Percentiles rank a stretch among this genome's conserved stretches.
Evolutionary conservation across 2,113 vertebrate species (phyloP).

Genomic region (Aptenodytes patagonicus): DNA sequence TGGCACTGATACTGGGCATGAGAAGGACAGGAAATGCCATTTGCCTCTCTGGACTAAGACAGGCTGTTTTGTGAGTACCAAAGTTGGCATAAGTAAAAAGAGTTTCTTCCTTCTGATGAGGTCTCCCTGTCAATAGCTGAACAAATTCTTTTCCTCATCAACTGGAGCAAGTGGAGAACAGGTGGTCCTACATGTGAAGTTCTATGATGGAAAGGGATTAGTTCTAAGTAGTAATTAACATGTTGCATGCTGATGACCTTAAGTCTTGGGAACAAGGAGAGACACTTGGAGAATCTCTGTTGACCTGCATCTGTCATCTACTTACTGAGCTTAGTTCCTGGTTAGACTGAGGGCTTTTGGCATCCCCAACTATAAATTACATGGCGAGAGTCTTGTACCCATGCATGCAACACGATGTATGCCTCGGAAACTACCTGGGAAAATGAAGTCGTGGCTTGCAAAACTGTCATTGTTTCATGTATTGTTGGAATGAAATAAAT

Average conservation of each 20-base stretch:
- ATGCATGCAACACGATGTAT: rapidly evolving
- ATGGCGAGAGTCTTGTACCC: neutral
- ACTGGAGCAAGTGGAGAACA: neutral
- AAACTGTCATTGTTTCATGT: neutral
- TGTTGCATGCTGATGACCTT: neutral
- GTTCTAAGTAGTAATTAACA: neutral
- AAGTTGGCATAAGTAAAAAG: neutral
- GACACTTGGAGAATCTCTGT: neutral
- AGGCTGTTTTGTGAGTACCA: neutral
- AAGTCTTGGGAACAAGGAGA: neutral
- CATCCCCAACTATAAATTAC: neutral
- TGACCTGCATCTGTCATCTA: neutral
- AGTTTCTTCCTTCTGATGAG: neutral
- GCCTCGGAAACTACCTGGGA: neutral
- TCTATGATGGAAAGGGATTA: neutral
- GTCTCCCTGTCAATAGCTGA: neutral
- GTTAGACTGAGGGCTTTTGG: neutral
- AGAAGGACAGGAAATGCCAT: neutral
- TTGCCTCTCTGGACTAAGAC: neutral
- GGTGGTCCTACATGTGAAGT: too few species aligned
- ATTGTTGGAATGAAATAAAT: neutral
- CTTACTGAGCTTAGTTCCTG: neutral
- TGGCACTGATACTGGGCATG: neutral
- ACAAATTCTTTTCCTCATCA: neutral
- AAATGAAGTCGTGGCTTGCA: neutral